A percentile compares a stretch with the other conserved stretches of the same genome.
phyloP scores from a whole-genome alignment of 2,888 invertebrate genomes.

The Dexiosoma caninum region DNA sequence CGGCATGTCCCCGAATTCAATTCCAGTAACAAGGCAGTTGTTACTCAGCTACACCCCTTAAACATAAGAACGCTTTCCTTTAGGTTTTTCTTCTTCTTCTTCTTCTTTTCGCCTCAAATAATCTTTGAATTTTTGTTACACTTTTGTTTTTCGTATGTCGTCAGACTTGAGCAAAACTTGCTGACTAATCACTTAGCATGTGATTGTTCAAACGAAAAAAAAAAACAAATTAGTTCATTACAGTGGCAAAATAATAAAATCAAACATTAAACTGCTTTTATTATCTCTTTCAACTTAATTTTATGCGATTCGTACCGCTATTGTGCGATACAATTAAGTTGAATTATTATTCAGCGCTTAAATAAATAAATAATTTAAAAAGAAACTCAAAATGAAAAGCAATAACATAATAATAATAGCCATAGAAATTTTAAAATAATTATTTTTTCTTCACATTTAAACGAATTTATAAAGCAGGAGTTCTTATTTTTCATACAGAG shows the following conservation, averaged over 20 bases:
- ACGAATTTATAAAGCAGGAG: too few species aligned
- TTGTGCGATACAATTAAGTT: not conserved
- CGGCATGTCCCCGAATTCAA: too few species aligned
- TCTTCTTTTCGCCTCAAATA: too few species aligned
- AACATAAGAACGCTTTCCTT: too few species aligned
- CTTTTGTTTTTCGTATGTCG: not conserved
- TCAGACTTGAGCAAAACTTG: slow-evolving; percentile 26
- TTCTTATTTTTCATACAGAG: too few species aligned
- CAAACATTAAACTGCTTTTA: slow-evolving; percentile 38
- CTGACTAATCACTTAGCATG: slow-evolving; percentile 61
- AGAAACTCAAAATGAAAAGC: slow-evolving; percentile 41
- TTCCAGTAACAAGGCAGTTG: too few species aligned
- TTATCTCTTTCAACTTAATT: not conserved
- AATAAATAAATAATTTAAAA: slow-evolving; percentile 51
- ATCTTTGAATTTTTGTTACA: not conserved
- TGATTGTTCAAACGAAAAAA: slow-evolving; percentile 41
- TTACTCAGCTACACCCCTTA: too few species aligned
- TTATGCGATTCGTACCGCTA: not conserved
- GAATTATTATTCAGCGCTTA: slow-evolving; percentile 51
- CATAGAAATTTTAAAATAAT: not conserved
- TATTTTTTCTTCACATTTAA: not conserved
- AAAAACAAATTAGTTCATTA: slow-evolving; percentile 58
- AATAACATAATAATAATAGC: slow-evolving; percentile 13
- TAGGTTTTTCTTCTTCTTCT: too few species aligned
- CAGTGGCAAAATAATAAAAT: slow-evolving; percentile 41